phyloP scores from a whole-genome alignment of 2,113 vertebrate species.

The Hemicordylus capensis region DNA sequence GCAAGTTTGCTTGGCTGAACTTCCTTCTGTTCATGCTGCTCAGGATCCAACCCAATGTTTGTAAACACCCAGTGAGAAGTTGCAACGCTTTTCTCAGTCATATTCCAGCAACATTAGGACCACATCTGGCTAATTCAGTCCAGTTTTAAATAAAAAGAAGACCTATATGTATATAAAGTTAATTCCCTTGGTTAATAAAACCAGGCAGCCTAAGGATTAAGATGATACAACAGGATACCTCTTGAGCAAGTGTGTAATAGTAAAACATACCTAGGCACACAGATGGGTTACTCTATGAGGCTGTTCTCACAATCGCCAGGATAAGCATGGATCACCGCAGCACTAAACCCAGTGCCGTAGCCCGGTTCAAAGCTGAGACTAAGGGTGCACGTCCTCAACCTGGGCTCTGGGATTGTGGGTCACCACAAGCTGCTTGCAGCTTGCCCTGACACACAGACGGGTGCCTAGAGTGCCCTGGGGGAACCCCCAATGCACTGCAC shows the following conservation, averaged over 20 bases:
- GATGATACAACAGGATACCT: neutral
- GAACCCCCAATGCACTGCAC: too few species aligned
- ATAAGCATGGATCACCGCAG: too few species aligned
- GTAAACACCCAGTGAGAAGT: neutral
- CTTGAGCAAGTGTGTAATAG: neutral
- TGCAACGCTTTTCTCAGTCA: neutral
- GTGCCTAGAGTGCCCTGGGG: too few species aligned
- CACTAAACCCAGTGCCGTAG: too few species aligned
- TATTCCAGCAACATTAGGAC: neutral
- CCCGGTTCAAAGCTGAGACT: too few species aligned
- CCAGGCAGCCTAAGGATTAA: neutral
- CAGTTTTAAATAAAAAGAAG: neutral
- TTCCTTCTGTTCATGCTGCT: too few species aligned
- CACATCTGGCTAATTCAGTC: neutral
- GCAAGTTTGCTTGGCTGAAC: too few species aligned
- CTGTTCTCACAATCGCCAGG: too few species aligned
- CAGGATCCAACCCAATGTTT: neutral
- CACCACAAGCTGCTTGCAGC: too few species aligned
- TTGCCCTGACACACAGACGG: too few species aligned
- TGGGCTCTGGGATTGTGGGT: too few species aligned
- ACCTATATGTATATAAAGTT: neutral
- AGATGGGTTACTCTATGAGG: neutral
- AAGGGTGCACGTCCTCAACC: too few species aligned
- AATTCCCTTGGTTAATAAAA: neutral
- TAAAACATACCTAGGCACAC: neutral